A percentile compares a stretch with the other conserved stretches of the same genome.
These are phyloP conservation scores for Melanotaenia duboulayi DNA, from an alignment of 2,113 vertebrate species.

Conservation along the genomic window DNA sequence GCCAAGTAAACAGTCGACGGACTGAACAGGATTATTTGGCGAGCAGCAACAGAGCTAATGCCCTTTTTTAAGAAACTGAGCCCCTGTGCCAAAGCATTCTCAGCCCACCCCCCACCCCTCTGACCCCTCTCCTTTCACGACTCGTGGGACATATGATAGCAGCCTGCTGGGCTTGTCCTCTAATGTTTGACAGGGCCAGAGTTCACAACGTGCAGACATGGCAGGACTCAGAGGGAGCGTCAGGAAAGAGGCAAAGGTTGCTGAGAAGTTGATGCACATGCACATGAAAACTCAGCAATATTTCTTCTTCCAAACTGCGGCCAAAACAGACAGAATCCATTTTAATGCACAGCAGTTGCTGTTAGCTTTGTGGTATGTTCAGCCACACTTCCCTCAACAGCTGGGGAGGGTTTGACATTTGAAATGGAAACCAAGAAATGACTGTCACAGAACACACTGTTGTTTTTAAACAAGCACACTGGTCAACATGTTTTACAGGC, in stretches of 20 bases:
- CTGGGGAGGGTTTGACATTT: not conserved
- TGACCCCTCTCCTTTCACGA: conserved; percentile 15
- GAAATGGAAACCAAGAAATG: conserved; percentile 1
- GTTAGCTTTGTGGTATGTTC: not conserved
- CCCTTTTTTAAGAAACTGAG: conserved; percentile 68
- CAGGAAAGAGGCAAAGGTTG: conserved; percentile 66
- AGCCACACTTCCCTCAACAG: not conserved
- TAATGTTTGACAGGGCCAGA: conserved; percentile 73
- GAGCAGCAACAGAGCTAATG: conserved; percentile 13
- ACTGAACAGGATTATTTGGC: conserved; percentile 17
- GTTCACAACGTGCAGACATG: conserved; percentile 70
- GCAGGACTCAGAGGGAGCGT: no score
- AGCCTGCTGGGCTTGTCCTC: conserved; percentile 73
- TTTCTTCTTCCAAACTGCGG: not conserved
- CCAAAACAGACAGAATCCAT: not conserved
- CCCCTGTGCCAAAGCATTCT: conserved; percentile 43
- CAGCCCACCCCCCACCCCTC: conserved; percentile 17
- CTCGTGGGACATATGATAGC: conserved; percentile 78
- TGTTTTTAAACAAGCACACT: not conserved
- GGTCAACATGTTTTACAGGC: not conserved
- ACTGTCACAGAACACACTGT: not conserved
- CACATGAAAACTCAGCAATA: not conserved
- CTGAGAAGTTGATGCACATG: conserved; percentile 16
- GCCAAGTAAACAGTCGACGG: not conserved
- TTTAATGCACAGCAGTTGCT: no score